Evolutionary conservation across 2,888 invertebrate species (phyloP).

Genomic region (Caenorhabditis panamensis): DNA sequence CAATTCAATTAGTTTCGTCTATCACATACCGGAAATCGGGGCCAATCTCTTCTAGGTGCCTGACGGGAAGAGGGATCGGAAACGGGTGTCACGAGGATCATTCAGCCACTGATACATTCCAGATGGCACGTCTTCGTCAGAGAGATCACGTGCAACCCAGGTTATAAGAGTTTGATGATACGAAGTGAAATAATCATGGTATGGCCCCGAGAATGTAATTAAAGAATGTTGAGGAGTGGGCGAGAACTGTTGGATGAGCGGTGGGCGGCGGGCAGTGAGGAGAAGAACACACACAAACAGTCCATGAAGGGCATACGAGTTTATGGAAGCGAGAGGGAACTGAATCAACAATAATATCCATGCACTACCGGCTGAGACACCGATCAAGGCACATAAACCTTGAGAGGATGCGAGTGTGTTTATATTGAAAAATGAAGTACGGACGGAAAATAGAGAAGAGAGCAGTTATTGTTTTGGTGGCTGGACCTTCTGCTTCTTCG

Average conservation of each 20-base stretch:
- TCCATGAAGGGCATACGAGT: conserved; percentile 45
- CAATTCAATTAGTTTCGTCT: conserved; percentile 40
- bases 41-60: conserved; percentile 12
- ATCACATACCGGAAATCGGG: conserved; percentile 23
- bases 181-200: background rate
- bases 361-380: conserved; percentile 26
- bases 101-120: background rate
- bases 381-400: conserved; percentile 18
- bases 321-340: conserved; percentile 32
- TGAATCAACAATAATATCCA: conserved; percentile 58
- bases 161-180: no score
- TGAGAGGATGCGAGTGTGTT: conserved; percentile 25
- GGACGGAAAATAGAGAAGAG: background rate
- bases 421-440: conserved; percentile 21
- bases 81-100: conserved; percentile 8
- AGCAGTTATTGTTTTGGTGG: conserved; percentile 3
- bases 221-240: conserved; percentile 2
- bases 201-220: background rate
- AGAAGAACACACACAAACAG: conserved; percentile 37
- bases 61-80: conserved; percentile 17
- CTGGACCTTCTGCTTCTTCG: background rate
- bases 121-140: background rate
- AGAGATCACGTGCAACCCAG: background rate
- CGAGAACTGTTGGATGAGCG: conserved; percentile 5
- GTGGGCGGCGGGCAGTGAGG: background rate